These are phyloP conservation scores for Rhodinocichla rosea DNA, from an alignment of 2,113 vertebrate genomes.

Conservation along the genomic window DNA sequence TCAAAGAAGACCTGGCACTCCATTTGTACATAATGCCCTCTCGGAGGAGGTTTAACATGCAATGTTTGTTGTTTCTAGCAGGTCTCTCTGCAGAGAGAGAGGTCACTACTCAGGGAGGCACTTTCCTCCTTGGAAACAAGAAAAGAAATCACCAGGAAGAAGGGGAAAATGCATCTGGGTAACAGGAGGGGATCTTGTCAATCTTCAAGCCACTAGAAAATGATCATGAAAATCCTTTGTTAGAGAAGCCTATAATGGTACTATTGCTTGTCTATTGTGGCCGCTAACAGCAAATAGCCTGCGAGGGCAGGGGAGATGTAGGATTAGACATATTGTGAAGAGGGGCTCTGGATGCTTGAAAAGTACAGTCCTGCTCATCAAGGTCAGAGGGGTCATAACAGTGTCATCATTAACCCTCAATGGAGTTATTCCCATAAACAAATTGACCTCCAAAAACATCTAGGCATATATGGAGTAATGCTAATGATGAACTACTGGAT, in stretches of 20 bases:
- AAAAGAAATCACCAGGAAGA: constrained; percentile 79
- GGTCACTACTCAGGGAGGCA: constrained; percentile 72
- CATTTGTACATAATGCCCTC: constrained; percentile 69
- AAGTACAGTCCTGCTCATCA: constrained; percentile 60
- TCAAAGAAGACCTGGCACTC: constrained; percentile 66
- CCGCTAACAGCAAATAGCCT: constrained; percentile 65
- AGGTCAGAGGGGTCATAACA: constrained; percentile 49
- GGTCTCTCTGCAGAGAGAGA: constrained; percentile 68
- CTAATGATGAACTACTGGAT: neutral
- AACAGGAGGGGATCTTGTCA: constrained; percentile 79
- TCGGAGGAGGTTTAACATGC: constrained; percentile 66
- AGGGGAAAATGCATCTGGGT: constrained; percentile 71
- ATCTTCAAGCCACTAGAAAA: constrained; percentile 76
- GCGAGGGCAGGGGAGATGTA: constrained; percentile 39
- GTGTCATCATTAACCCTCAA: constrained; percentile 59
- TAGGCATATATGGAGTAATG: constrained; percentile 28
- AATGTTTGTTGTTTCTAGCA: constrained; percentile 74
- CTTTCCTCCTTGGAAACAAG: constrained; percentile 78
- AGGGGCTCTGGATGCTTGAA: constrained; percentile 44
- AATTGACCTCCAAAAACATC: constrained; percentile 38
- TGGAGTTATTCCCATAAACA: constrained; percentile 37
- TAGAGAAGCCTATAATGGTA: constrained; percentile 74
- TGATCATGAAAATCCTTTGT: constrained; percentile 77
- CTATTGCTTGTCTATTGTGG: constrained; percentile 71
- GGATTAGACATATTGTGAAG: constrained; percentile 70